phyloP scores from a whole-genome alignment of 2,113 vertebrate genomes.

The Galemys pyrenaicus region DNA sequence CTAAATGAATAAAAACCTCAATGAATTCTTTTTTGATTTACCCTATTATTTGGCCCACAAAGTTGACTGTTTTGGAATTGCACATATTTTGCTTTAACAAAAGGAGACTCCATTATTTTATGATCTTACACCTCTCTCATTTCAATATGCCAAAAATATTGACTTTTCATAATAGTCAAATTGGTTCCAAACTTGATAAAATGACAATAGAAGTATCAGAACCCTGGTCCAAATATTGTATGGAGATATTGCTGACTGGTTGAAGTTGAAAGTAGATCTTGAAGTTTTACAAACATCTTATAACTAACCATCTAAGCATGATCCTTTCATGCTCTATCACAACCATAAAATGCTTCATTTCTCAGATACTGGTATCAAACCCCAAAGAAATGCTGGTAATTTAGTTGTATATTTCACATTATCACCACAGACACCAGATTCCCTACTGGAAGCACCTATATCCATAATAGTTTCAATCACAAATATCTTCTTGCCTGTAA shows the following conservation, averaged over 20 bases:
- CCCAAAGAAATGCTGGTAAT: neutral
- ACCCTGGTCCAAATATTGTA: neutral
- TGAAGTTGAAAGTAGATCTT: neutral
- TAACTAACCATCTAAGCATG: too few species aligned
- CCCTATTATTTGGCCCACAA: neutral
- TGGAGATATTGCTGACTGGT: neutral
- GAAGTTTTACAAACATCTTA: neutral
- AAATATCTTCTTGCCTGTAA: neutral
- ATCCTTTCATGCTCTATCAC: neutral
- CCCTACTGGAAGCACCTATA: neutral
- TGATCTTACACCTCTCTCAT: neutral
- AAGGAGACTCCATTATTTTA: neutral
- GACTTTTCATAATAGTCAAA: neutral
- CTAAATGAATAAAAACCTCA: neutral
- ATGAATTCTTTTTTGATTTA: conserved; percentile 2
- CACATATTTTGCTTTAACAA: neutral
- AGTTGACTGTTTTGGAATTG: neutral
- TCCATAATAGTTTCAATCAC: neutral
- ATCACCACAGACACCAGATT: neutral
- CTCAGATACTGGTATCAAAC: neutral
- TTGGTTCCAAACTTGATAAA: conserved; percentile 15
- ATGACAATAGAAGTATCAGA: neutral
- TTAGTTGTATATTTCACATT: neutral
- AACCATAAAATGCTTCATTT: neutral
- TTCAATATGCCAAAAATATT: conserved; percentile 44